Evolutionary conservation across 2,888 invertebrate species (phyloP), one percentile per base, ranked within the genome.

Genomic region (Palloptera scutellata): DNA sequence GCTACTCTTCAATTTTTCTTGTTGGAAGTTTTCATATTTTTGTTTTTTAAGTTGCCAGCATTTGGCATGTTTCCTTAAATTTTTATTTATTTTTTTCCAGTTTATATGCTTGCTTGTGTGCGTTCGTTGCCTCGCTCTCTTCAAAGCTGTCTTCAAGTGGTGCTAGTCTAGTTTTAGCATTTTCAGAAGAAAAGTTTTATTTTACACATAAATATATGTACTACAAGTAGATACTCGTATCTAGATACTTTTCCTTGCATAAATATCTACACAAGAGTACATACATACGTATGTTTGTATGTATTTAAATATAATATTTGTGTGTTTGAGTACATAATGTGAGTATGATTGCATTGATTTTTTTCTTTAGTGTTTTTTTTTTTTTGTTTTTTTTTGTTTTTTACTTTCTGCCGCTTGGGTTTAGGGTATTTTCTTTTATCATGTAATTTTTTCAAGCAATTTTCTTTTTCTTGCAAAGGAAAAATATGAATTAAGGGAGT

Each of bases 311-410:
- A 11, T 15, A 13, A 40, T 57, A 11, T 15, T 45, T 48, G 30
- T 41, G 43, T 30, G 63, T 70, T 61, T 57, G 54, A 60, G 74
- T 73, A 76, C 71, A 77, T 78, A 78, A 78, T 78, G 78, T 78
- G 73, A 73, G 74, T 75, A 76, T 73, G 73, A 79, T 77, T 77
- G 78, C 79, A 79, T 79, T 78, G 79, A 78, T 78, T 78, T 79
- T 78, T 77, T 76, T 70, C 11, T 6, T 20, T 17, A 40, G 17
- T 13, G 11, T n/a, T 17, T 45, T 20, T 41, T 62, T 45, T n/a
- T 15, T 30, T 12, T 45, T 30, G 30, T 30, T 30, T 30, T 30
- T 30, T 30, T 30, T 4, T 6, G 30, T 30, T 30, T 30, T 30
- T 30, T n/a, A n/a, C n/a, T n/a, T n/a, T n/a, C n/a, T n/a, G n/a